Evolutionary conservation across 2,888 invertebrate species (phyloP).

Genomic region (Stenodera caucasica): DNA sequence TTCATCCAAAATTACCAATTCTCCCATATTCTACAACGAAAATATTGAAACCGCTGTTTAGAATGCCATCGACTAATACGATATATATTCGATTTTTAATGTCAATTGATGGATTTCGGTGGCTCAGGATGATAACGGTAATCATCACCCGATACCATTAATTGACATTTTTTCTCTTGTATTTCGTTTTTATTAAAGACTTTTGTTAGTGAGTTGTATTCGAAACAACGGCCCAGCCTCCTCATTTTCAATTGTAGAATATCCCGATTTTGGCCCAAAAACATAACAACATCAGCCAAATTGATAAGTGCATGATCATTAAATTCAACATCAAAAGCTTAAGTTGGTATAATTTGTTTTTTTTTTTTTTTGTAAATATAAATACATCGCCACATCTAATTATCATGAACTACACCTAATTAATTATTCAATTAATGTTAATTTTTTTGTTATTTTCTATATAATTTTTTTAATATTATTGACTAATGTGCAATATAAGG

Average conservation of each 20-base stretch:
- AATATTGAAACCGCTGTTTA: constrained; percentile 46
- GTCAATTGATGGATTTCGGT: constrained; percentile 49
- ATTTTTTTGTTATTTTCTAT: constrained; percentile 34
- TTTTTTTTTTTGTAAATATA: constrained; percentile 37
- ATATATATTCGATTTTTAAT: constrained; percentile 12
- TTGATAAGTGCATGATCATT: constrained; percentile 33
- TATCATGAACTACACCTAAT: constrained; percentile 35
- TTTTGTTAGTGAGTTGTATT: constrained; percentile 32
- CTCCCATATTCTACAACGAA: constrained; percentile 32
- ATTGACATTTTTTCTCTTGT: constrained; percentile 35
- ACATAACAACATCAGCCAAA: constrained; percentile 33
- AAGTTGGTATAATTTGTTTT: too few relatives aligned
- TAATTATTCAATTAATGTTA: constrained; percentile 22
- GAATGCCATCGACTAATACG: constrained; percentile 29
- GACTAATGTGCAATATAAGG: constrained; percentile 36
- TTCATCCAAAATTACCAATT: neutral
- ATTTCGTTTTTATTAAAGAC: constrained; percentile 17
- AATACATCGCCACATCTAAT: constrained; percentile 44
- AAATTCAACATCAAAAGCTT: constrained; percentile 45
- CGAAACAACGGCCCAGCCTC: constrained; percentile 53
- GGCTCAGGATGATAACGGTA: constrained; percentile 51
- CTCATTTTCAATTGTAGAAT: constrained; percentile 38
- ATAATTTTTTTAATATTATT: constrained; percentile 21
- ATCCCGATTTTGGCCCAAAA: constrained; percentile 21
- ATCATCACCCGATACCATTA: constrained; percentile 52